Evolutionary conservation across 2,888 invertebrate species (phyloP).

Genomic region (Rhorus exstirpatorius): DNA sequence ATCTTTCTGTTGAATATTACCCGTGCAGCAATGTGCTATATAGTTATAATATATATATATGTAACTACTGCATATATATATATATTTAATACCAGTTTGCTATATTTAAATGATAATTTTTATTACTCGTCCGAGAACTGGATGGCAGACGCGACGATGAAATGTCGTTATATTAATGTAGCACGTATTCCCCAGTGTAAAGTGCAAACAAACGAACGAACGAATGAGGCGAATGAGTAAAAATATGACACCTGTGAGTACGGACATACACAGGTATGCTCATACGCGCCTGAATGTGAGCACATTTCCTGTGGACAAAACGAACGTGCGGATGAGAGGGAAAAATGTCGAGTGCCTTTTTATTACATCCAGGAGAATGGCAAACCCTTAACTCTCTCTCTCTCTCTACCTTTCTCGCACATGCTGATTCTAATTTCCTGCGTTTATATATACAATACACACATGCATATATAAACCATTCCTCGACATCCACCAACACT

Average conservation of each 20-base stretch:
- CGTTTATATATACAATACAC: background rate
- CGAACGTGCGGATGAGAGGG: constrained; percentile 28
- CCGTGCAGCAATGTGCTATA: constrained; percentile 6
- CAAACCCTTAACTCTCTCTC: constrained; percentile 13
- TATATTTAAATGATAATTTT: constrained; percentile 43
- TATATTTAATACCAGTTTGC: constrained; percentile 16
- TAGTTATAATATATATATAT: constrained; percentile 1
- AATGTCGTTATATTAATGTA: constrained; percentile 53
- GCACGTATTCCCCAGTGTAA: constrained; percentile 40
- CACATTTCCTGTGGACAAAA: constrained; percentile 3
- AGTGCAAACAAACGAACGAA: constrained; percentile 32
- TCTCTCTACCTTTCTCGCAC: background rate
- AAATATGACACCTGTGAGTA: constrained; percentile 53
- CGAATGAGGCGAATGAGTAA: constrained; percentile 37
- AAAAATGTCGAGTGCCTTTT: constrained; percentile 60
- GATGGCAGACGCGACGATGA: constrained; percentile 38
- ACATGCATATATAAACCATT: constrained; percentile 4
- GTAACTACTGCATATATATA: constrained; percentile 1
- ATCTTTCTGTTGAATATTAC: constrained; percentile 27
- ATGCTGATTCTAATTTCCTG: constrained; percentile 18
- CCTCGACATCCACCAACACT: constrained; percentile 35
- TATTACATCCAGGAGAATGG: constrained; percentile 41
- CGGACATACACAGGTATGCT: background rate
- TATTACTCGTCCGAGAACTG: constrained; percentile 19
- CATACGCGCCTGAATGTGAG: background rate